phyloP scores from a whole-genome alignment of 2,888 invertebrate species.

The Oligia latruncula region DNA sequence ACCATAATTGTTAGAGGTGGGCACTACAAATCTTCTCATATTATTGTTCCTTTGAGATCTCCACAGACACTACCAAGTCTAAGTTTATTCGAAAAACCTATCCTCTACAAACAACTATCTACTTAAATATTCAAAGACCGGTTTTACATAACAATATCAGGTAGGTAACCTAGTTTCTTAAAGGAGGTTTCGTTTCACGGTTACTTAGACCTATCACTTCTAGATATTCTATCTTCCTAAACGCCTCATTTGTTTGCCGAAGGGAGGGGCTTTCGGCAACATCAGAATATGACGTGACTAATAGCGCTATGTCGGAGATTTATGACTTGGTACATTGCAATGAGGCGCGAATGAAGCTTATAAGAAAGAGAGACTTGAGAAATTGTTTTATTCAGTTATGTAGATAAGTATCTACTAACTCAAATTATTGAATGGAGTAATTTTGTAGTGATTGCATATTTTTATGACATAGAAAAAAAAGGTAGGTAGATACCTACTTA shows the following conservation, averaged over 20 bases:
- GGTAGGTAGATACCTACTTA: neutral
- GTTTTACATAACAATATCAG: constrained; percentile 29
- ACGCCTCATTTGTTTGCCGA: constrained; percentile 70
- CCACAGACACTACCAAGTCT: no score
- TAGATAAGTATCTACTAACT: neutral
- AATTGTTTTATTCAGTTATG: constrained; percentile 38
- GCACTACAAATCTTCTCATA: no score
- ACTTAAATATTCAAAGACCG: constrained; percentile 20
- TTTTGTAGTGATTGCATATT: neutral
- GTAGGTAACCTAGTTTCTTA: constrained; percentile 35
- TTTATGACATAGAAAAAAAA: neutral
- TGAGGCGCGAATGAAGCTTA: constrained; percentile 52
- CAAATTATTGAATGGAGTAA: constrained; percentile 28
- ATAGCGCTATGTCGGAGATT: constrained; percentile 73
- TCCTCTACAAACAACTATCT: neutral
- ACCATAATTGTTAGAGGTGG: no score
- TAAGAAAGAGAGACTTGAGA: constrained; percentile 23
- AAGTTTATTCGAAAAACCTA: neutral
- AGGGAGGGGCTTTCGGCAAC: constrained; percentile 64
- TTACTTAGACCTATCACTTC: constrained; percentile 58
- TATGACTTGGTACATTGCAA: constrained; percentile 69
- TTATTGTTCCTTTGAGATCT: no score
- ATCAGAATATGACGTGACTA: constrained; percentile 76
- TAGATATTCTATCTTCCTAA: constrained; percentile 64
- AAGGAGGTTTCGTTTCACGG: constrained; percentile 46